Conservation (phyloP, 2,888 invertebrate genomes). For the Hydrotaea diabolus region DNA sequence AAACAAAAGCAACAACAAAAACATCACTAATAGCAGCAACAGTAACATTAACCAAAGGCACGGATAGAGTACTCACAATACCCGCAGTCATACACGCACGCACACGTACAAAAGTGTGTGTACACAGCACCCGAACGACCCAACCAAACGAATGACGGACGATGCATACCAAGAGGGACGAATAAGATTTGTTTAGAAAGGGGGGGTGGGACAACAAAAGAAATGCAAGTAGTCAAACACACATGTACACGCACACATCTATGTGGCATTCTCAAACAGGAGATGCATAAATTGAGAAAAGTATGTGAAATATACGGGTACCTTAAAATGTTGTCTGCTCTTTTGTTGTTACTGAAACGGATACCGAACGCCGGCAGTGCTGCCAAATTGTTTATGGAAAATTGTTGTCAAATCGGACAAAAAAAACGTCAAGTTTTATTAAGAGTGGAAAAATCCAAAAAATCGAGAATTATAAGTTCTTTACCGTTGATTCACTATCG, state of each 20-base stretch:
- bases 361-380: slow-evolving; percentile 25
- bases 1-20: slow-evolving; percentile 32
- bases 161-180: slow-evolving; percentile 37
- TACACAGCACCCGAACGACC: not conserved
- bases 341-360: slow-evolving; percentile 37
- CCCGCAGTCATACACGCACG: too few species aligned
- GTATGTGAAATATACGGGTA: slow-evolving; percentile 48
- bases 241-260: not conserved
- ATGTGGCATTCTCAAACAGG: not conserved
- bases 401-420: too few species aligned
- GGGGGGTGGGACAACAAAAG: slow-evolving; percentile 42
- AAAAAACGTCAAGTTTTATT: too few species aligned
- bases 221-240: not conserved
- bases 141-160: not conserved
- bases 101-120: not conserved
- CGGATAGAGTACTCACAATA: too few species aligned
- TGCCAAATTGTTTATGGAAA: too few species aligned
- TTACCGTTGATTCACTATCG: too few species aligned
- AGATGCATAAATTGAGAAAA: slow-evolving; percentile 38
- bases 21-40: too few species aligned
- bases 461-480: too few species aligned
- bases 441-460: too few species aligned
- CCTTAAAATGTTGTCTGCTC: slow-evolving; percentile 1
- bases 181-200: slow-evolving; percentile 40
- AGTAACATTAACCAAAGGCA: not conserved